A percentile compares a stretch with the other conserved stretches of the same genome.
Conservation (phyloP, 2,797 vertebrate species). For the Cephalopachus bancanus region DNA sequence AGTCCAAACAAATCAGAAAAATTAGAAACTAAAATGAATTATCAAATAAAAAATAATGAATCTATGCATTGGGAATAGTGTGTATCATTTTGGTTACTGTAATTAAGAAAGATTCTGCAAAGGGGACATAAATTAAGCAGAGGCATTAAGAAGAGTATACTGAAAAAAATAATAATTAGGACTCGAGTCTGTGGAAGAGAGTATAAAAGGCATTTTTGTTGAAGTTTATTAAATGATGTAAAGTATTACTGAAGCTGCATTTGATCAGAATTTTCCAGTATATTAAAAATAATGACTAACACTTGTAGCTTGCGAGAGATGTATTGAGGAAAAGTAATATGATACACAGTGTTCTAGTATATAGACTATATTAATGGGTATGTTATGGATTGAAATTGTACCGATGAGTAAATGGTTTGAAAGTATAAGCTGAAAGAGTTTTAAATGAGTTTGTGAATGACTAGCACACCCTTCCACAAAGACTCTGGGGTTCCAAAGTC, state of each 20-base stretch:
- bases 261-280: background rate
- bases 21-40: background rate
- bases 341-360: background rate
- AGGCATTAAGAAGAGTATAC: background rate
- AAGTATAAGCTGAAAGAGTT: background rate
- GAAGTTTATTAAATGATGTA: background rate
- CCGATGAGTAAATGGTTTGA: background rate
- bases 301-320: background rate
- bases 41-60: background rate
- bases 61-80: background rate
- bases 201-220: background rate
- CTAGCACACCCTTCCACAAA: background rate
- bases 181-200: background rate
- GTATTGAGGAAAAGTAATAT: background rate
- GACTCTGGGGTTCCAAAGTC: background rate
- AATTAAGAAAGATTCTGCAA: background rate
- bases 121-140: background rate
- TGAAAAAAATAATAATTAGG: background rate
- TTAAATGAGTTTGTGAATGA: slow-evolving; percentile 29
- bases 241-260: background rate
- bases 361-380: background rate
- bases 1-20: background rate
- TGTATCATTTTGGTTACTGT: background rate
- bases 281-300: background rate
- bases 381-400: background rate